A percentile compares a stretch with the other conserved stretches of the same genome.
These are phyloP conservation scores for Athalia rosae DNA, from an alignment of 2,888 invertebrate species.

Conservation along the genomic window DNA sequence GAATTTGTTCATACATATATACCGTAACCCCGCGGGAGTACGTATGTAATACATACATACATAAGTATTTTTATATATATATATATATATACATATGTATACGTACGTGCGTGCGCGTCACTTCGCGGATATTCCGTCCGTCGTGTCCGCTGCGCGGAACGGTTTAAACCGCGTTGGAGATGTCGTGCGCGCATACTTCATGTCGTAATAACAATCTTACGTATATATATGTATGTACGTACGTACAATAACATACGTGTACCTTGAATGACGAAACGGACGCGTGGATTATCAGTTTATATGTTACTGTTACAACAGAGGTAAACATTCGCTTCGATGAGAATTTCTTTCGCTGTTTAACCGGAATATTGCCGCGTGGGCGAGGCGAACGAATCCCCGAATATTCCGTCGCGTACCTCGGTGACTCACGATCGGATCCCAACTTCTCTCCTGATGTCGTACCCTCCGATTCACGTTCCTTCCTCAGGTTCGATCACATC, in stretches of 20 bases:
- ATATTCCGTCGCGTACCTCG: not conserved
- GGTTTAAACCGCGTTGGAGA: too few species aligned
- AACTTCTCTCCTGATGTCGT: not conserved
- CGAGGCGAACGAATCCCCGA: slow-evolving; percentile 1
- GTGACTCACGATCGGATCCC: slow-evolving; percentile 28
- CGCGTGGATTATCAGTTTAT: not conserved
- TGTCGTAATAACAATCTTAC: not conserved
- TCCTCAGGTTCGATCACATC: slow-evolving; percentile 19
- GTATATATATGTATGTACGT: not conserved
- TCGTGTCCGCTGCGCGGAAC: too few species aligned
- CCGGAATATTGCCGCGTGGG: slow-evolving; percentile 12
- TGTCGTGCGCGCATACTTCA: too few species aligned
- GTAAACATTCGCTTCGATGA: not conserved
- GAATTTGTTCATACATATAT: too few species aligned
- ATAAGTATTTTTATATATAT: too few species aligned
- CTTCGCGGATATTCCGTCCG: not conserved
- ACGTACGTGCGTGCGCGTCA: too few species aligned
- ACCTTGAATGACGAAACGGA: slow-evolving; percentile 9
- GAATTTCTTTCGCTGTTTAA: slow-evolving; percentile 27
- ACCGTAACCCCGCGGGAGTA: too few species aligned
- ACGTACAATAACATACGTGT: not conserved
- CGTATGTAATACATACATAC: too few species aligned
- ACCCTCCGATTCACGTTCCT: not conserved
- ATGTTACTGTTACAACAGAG: too few species aligned
- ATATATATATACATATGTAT: too few species aligned